These are phyloP conservation scores for Rhamphomyia laevipes DNA, from an alignment of 2,888 invertebrate genomes.

Conservation along the genomic window DNA sequence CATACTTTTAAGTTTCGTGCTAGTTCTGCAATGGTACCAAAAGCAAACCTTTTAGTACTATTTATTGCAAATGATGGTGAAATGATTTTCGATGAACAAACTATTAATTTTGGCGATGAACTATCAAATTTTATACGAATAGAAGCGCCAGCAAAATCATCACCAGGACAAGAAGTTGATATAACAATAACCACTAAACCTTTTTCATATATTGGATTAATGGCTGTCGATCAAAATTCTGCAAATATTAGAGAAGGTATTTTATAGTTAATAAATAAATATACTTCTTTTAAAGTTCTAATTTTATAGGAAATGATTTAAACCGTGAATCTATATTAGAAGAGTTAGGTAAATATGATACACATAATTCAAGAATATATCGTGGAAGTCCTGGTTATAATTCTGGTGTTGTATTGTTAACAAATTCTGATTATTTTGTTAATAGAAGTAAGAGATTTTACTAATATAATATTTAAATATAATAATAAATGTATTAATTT, in stretches of 20 bases:
- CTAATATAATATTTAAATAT: background rate
- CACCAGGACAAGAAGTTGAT: constrained; percentile 70
- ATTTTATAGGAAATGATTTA: constrained; percentile 27
- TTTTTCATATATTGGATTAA: constrained; percentile 77
- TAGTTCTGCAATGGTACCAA: constrained; percentile 71
- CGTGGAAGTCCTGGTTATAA: constrained; percentile 30
- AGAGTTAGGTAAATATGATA: constrained; percentile 27
- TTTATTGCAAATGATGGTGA: constrained; percentile 68
- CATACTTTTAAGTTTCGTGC: constrained; percentile 48
- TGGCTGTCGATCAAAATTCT: constrained; percentile 80
- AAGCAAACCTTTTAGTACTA: constrained; percentile 62
- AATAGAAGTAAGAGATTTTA: constrained; percentile 20
- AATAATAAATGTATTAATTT: background rate
- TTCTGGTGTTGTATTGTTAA: constrained; percentile 32
- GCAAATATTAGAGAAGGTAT: constrained; percentile 55
- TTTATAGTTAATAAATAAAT: background rate
- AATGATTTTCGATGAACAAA: constrained; percentile 75
- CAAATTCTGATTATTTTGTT: constrained; percentile 30
- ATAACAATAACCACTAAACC: constrained; percentile 71
- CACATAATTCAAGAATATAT: constrained; percentile 25
- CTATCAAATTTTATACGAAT: constrained; percentile 69
- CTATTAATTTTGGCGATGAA: constrained; percentile 65
- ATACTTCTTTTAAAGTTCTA: background rate
- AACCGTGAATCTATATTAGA: constrained; percentile 26
- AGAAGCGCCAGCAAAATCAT: constrained; percentile 50